Evolutionary conservation across 2,888 invertebrate genomes (phyloP).

Genomic region (Callimorpha dominula): DNA sequence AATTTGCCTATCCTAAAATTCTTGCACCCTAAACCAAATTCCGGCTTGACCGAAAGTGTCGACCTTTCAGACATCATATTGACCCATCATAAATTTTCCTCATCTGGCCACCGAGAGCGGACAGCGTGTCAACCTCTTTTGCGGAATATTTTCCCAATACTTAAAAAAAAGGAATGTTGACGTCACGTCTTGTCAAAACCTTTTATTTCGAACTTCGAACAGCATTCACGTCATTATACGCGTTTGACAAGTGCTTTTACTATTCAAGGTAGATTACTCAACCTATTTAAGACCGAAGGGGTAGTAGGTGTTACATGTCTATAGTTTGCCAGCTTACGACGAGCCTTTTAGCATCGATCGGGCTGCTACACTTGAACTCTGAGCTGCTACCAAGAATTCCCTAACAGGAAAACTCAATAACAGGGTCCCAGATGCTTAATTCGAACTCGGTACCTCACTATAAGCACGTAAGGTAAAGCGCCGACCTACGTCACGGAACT

Average conservation of each 20-base stretch:
- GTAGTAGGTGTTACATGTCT: background rate
- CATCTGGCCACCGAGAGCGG: conserved; percentile 38
- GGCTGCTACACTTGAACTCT: background rate
- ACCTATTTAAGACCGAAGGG: background rate
- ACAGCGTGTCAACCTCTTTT: conserved; percentile 54
- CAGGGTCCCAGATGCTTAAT: background rate
- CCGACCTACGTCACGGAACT: background rate
- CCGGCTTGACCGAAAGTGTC: conserved; percentile 34
- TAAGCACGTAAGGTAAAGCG: background rate
- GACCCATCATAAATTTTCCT: conserved; percentile 65
- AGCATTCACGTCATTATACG: conserved; percentile 24
- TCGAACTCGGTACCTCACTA: background rate
- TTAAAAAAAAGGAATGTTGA: conserved; percentile 47
- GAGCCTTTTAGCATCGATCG: background rate
- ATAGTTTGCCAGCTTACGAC: background rate
- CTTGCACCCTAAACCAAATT: conserved; percentile 26
- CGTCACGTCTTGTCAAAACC: conserved; percentile 36
- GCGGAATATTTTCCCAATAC: conserved; percentile 66
- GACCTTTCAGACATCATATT: conserved; percentile 44
- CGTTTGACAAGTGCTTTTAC: background rate
- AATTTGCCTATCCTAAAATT: conserved; percentile 33
- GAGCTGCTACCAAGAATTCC: background rate
- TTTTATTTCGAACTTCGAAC: conserved; percentile 40
- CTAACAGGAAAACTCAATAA: background rate
- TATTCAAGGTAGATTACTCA: background rate